Conservation (phyloP, 2,888 invertebrate genomes). For the Papilio demoleus region DNA sequence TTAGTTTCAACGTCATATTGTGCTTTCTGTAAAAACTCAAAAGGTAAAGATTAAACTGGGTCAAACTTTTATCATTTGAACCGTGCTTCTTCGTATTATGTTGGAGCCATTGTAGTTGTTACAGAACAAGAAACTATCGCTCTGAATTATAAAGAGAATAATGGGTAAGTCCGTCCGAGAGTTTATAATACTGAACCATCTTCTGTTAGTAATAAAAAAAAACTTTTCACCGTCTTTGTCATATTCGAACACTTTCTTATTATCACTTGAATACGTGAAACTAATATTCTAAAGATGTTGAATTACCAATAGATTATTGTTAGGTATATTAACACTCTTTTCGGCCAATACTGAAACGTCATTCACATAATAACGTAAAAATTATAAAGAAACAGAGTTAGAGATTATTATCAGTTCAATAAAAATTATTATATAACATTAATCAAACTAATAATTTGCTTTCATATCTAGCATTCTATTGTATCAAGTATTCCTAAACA, state of each 20-base stretch:
- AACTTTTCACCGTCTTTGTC: background rate
- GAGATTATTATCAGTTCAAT: too few relatives aligned
- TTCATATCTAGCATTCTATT: conserved; percentile 29
- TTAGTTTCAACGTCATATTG: background rate
- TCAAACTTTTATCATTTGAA: conserved; percentile 26
- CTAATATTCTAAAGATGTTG: too few relatives aligned
- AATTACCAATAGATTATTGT: too few relatives aligned
- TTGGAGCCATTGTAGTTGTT: conserved; percentile 18
- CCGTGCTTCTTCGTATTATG: conserved; percentile 6
- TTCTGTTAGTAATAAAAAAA: background rate
- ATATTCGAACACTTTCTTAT: background rate
- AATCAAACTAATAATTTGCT: conserved; percentile 21
- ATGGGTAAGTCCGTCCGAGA: background rate
- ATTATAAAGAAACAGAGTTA: too few relatives aligned
- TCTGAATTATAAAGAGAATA: conserved; percentile 11
- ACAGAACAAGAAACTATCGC: conserved; percentile 16
- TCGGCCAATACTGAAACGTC: too few relatives aligned
- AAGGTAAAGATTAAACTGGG: conserved; percentile 23
- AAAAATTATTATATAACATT: conserved; percentile 5
- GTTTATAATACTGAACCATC: background rate
- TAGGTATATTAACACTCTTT: too few relatives aligned
- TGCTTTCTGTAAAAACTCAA: background rate
- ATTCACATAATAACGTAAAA: too few relatives aligned
- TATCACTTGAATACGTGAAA: too few relatives aligned
- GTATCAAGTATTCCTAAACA: conserved; percentile 33